A percentile compares a stretch with the other conserved stretches of the same genome.
Evolutionary conservation across 2,797 vertebrate species (phyloP).

Genomic region (Dromococcyx pavoninus): DNA sequence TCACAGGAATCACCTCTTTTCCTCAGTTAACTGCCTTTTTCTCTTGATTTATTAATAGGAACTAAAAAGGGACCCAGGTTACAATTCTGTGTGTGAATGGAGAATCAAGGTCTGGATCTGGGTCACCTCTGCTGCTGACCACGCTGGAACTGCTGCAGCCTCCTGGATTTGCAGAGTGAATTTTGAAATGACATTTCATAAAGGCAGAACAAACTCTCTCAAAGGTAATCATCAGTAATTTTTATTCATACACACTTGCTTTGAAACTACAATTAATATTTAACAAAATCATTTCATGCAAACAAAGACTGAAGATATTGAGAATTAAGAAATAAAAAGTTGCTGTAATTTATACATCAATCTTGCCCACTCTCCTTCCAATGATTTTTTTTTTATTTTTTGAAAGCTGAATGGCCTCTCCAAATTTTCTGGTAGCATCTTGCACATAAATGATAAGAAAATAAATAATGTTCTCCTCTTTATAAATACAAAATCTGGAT

Average conservation of each 20-base stretch:
- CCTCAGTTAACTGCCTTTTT: neutral
- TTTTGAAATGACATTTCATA: neutral
- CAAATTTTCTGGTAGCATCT: neutral
- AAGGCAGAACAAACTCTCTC: slow-evolving; percentile 3
- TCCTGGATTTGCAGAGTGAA: rapidly evolving
- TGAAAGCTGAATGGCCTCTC: neutral
- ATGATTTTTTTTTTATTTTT: neutral
- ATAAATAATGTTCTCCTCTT: slow-evolving; percentile 39
- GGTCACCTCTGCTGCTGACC: rapidly evolving
- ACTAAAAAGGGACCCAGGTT: neutral
- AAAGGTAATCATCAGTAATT: slow-evolving; percentile 38
- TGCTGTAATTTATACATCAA: slow-evolving; percentile 52
- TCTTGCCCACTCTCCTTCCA: neutral
- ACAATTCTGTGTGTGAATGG: neutral
- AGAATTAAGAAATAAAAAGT: neutral
- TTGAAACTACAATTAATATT: slow-evolving; percentile 74
- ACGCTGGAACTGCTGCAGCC: neutral
- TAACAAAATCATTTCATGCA: slow-evolving; percentile 78
- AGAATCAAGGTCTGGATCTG: neutral
- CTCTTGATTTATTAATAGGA: neutral
- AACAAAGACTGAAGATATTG: slow-evolving; percentile 58
- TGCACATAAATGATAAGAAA: slow-evolving; percentile 3
- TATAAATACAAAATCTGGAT: neutral
- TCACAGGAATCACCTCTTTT: too few species aligned
- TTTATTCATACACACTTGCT: slow-evolving; percentile 78